These are phyloP conservation scores for Zaprionus camerounensis DNA, from an alignment of 1,140 invertebrate species.

Conservation along the genomic window DNA sequence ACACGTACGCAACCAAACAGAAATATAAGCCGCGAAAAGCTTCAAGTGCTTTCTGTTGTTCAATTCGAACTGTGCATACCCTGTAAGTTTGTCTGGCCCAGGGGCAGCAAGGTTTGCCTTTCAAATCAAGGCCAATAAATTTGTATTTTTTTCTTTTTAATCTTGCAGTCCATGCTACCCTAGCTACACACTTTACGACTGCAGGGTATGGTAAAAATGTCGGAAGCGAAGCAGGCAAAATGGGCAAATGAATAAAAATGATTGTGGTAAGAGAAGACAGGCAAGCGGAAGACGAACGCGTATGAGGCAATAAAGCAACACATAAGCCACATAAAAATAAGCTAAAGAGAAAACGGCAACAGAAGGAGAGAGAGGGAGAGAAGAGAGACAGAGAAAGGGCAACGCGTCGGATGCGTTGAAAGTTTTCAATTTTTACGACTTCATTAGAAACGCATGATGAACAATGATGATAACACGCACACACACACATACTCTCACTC, in stretches of 20 bases:
- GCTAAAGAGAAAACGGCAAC: slow-evolving; percentile 8
- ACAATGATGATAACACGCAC: slow-evolving; percentile 68
- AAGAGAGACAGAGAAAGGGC: neutral
- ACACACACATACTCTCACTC: neutral
- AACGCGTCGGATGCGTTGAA: slow-evolving; percentile 56
- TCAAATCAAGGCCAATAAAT: neutral
- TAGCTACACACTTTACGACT: neutral
- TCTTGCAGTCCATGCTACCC: neutral
- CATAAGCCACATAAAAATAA: slow-evolving; percentile 36
- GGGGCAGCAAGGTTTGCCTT: neutral
- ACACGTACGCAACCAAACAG: neutral
- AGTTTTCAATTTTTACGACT: slow-evolving; percentile 79
- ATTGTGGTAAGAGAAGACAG: slow-evolving; percentile 37
- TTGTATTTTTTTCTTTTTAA: accelerated
- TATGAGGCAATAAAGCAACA: slow-evolving; percentile 49
- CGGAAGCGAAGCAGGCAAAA: slow-evolving; percentile 42
- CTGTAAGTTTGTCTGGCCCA: neutral
- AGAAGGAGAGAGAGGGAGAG: neutral
- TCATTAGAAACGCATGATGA: slow-evolving; percentile 78
- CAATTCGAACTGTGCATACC: neutral
- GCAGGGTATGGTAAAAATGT: slow-evolving; percentile 30
- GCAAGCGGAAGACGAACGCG: slow-evolving; percentile 20
- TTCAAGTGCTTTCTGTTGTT: neutral
- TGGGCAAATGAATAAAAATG: slow-evolving; percentile 58
- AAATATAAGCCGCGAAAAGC: slow-evolving; percentile 10